These are phyloP conservation scores for Drosophila pullipes DNA, from an alignment of 2,888 invertebrate genomes.

Conservation along the genomic window DNA sequence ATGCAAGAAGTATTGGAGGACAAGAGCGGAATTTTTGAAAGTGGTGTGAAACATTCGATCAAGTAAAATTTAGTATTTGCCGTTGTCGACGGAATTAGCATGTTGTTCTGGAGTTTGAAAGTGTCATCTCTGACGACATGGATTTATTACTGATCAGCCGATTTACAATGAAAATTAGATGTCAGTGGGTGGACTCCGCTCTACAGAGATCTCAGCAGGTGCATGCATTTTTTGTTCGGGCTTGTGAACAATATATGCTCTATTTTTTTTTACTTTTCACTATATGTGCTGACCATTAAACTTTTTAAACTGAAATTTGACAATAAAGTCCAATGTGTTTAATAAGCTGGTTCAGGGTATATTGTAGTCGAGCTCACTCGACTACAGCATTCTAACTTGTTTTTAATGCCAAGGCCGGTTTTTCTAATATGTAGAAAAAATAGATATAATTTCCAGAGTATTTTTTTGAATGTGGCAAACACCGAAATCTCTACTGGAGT, in stretches of 20 bases:
- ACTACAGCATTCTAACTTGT: neutral
- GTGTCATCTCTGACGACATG: neutral
- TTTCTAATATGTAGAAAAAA: neutral
- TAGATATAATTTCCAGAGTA: neutral
- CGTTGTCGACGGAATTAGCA: neutral
- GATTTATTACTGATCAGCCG: neutral
- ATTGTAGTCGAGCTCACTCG: neutral
- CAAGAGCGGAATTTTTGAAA: rapidly evolving
- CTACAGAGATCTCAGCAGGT: neutral
- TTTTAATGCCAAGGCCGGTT: rapidly evolving
- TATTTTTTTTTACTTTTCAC: no score
- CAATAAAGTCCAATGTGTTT: neutral
- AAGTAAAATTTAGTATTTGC: no score
- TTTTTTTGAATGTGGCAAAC: neutral
- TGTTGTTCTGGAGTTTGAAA: neutral
- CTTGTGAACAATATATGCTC: no score
- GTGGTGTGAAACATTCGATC: no score
- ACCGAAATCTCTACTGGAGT: neutral
- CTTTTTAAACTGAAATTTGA: neutral
- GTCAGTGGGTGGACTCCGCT: neutral
- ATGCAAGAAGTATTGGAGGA: neutral
- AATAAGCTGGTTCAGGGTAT: neutral
- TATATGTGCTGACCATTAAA: neutral
- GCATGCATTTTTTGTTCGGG: neutral
- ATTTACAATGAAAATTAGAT: neutral